phyloP scores from a whole-genome alignment of 2,888 invertebrate genomes.

The Eurytoma californica region DNA sequence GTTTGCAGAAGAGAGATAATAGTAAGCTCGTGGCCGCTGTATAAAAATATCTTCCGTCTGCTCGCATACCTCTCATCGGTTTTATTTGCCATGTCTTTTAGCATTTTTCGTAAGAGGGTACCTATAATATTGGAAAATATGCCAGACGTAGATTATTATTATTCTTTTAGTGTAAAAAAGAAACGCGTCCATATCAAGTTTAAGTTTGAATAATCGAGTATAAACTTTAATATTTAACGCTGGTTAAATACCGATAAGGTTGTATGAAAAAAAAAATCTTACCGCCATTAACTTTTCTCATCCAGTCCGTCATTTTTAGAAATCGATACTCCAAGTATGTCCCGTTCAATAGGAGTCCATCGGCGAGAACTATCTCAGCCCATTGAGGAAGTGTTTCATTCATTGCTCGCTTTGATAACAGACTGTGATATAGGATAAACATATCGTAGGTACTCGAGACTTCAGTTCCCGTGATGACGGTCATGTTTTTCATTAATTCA shows the following conservation, averaged over 20 bases:
- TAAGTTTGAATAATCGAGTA: too few relatives aligned
- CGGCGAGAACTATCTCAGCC: constrained; percentile 75
- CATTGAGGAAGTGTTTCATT: constrained; percentile 78
- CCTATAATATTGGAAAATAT: constrained; percentile 69
- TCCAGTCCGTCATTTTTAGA: constrained; percentile 76
- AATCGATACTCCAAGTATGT: constrained; percentile 76
- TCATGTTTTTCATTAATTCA: constrained; percentile 59
- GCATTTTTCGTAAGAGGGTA: constrained; percentile 76
- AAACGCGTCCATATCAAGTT: too few relatives aligned
- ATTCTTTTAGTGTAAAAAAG: too few relatives aligned
- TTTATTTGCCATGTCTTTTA: constrained; percentile 75
- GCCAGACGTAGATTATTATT: too few relatives aligned
- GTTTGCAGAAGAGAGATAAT: constrained; percentile 79
- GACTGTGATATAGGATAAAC: constrained; percentile 62
- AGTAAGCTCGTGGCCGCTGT: constrained; percentile 81
- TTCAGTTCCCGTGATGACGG: constrained; percentile 55
- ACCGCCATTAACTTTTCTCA: constrained; percentile 77
- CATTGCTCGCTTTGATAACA: constrained; percentile 75
- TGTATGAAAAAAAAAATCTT: too few relatives aligned
- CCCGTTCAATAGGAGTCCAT: constrained; percentile 76
- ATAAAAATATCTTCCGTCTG: constrained; percentile 75
- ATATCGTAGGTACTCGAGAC: constrained; percentile 55
- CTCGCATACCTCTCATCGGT: constrained; percentile 64
- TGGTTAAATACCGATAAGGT: too few relatives aligned
- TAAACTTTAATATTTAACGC: too few relatives aligned